phyloP scores from a whole-genome alignment of 2,797 vertebrate genomes.

The Sphenopsis melanotis region DNA sequence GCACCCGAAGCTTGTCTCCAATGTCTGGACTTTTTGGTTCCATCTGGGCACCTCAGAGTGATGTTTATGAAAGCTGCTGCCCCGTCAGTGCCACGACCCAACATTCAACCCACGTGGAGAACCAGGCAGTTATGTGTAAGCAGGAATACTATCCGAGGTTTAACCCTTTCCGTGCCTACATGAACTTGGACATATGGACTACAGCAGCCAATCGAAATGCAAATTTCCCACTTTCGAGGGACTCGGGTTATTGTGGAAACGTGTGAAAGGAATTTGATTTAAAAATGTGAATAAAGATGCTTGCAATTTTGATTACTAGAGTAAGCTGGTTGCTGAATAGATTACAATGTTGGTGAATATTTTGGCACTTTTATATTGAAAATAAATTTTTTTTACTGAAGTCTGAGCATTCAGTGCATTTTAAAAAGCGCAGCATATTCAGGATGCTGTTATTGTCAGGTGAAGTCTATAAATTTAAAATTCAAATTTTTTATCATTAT shows the following conservation, averaged over 20 bases:
- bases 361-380: slow-evolving; percentile 86
- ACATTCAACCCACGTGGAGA: slow-evolving; percentile 83
- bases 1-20: slow-evolving; percentile 94
- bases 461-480: background rate
- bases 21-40: slow-evolving; percentile 99
- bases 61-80: slow-evolving; percentile 88
- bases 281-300: slow-evolving; percentile 79
- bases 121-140: slow-evolving; percentile 82
- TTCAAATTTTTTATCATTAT: background rate
- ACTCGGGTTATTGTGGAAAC: slow-evolving; percentile 92
- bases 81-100: slow-evolving; percentile 80
- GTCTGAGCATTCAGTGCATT: slow-evolving; percentile 59
- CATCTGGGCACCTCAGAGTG: slow-evolving; percentile 97
- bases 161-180: slow-evolving; percentile 94
- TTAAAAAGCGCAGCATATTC: slow-evolving; percentile 8
- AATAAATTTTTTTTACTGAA: slow-evolving; percentile 80
- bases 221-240: slow-evolving; percentile 92
- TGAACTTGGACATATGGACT: slow-evolving; percentile 99
- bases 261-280: slow-evolving; percentile 69
- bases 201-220: slow-evolving; percentile 89
- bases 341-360: slow-evolving; percentile 78
- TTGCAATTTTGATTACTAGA: slow-evolving; percentile 79
- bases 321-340: slow-evolving; percentile 80
- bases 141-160: slow-evolving; percentile 90
- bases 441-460: background rate